Base-by-base conservation (phyloP, 2,113 vertebrate genomes). In the Meriones unguiculatus region DNA sequence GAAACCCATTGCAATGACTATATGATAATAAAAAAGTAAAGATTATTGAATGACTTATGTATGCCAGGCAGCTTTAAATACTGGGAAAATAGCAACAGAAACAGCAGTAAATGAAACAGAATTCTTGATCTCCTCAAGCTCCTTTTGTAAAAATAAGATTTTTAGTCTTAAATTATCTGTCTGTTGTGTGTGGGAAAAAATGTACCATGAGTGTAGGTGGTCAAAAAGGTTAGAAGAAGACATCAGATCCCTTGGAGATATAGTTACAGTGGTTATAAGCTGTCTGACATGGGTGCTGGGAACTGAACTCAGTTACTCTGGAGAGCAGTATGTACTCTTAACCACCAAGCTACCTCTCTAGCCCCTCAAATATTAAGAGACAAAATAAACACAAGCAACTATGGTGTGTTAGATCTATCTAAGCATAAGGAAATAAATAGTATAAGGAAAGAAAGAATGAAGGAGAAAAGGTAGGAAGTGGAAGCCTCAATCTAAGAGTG, bases 41-140 rank as follows among this genome's bases (percentile, higher is more conserved):
- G 64, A 50, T 86, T 90, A 92, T 0, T 67, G 70, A 95, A 67
- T 76, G 32, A 18, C 62, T 90, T 84, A 57, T 94, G 82, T 72
- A 90, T 76, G 72, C 93, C 41, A 93, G 25, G 69, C 18, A 24
- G 12, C 78, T 88, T 90, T 59, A 95, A 78, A 72, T 52, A 93
- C 54, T 86, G 38, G 88, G 54, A 73, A 94, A 41, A 90, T 8
- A 84, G 70, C 41, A 82, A 28, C 67, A 93, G 59, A 85, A 65
- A 41, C 81, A 85, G 24, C n/a, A 85, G n/a, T 30, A 85, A 65
- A 85, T 85, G 38, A 85, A 92, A 86, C 85, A 92, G 84, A 97
- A 94, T 76, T 92, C 38, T 50, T 12, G 1, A 82, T 77, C 41
- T 78, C 8, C 57, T 64, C n/a, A 59, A 64, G 38, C 14, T 85